Base-by-base conservation (phyloP, 2,113 vertebrate species). In the Cottus gobio region DNA sequence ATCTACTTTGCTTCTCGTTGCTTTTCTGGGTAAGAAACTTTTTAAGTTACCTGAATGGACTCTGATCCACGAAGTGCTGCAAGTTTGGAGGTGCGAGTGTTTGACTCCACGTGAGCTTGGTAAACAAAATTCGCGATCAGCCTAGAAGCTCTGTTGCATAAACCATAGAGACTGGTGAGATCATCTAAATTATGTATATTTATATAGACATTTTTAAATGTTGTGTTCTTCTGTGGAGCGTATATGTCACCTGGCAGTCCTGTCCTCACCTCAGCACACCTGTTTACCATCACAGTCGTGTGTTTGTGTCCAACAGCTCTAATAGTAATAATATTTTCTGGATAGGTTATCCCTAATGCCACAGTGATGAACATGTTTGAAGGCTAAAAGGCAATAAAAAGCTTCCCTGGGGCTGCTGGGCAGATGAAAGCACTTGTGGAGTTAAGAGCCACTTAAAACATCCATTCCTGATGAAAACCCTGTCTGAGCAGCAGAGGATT, bases 381-480 rank as follows among this genome's bases (percentile, higher is more conserved):
- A 73, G 65, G 80, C 56, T 75, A 67, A 44, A 75, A 79, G 37
- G 66, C 54, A 92, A 87, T 87, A 87, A 85, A 82, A 81, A 50
- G 5, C 26, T 69, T 63, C 73, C 85, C 72, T 0, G 48, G 76
- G 87, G 83, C 77, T 75, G 48, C 46, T n/a, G 50, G 58, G 31
- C 57, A 89, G 89, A 94, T 93, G 83, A 94, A 92, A 91, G 89
- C 71, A 12, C 65, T 20, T 34, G 37, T 5, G 73, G 74, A 84
- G 74, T 90, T 81, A 89, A 88, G 85, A 83, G 87, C 84, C 85
- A 86, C 87, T 91, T 90, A 87, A 85, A 89, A 78, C 82, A 77
- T 77, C 85, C 82, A 64, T 61, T 69, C 86, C 77, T 77, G 86
- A 76, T 83, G 85, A 79, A 88, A 88, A 80, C 83, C 80, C 82